phyloP scores from a whole-genome alignment of 2,888 invertebrate species.

The Allophyes oxyacanthae region DNA sequence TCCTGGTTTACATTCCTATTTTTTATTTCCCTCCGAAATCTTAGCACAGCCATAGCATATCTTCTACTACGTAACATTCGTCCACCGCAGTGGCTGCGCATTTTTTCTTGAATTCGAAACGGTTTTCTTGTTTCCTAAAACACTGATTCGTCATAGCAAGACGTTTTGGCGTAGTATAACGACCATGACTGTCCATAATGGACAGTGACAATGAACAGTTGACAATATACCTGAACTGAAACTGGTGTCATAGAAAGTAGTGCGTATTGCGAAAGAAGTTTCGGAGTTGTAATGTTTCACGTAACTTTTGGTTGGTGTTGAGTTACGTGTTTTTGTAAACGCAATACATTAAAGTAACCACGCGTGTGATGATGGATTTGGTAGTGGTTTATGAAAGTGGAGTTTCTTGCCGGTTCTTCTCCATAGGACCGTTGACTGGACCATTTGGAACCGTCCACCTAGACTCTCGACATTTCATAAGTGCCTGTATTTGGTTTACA shows the following conservation, averaged over 20 bases:
- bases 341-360: too few relatives aligned
- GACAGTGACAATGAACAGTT: conserved; percentile 43
- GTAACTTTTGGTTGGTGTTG: background rate
- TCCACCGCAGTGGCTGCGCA: conserved; percentile 37
- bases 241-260: conserved; percentile 28
- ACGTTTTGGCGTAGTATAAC: conserved; percentile 45
- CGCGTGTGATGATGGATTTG: too few relatives aligned
- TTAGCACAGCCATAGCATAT: background rate
- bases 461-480: too few relatives aligned
- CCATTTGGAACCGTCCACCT: too few relatives aligned
- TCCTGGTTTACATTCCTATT: too few relatives aligned
- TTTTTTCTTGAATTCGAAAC: conserved; percentile 47
- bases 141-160: conserved; percentile 47
- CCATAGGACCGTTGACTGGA: too few relatives aligned
- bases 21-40: background rate
- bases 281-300: background rate
- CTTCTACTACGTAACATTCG: background rate
- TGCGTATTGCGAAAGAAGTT: conserved; percentile 16
- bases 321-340: too few relatives aligned
- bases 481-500: too few relatives aligned
- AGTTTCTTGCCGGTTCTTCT: too few relatives aligned
- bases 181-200: conserved; percentile 50
- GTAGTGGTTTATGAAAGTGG: too few relatives aligned
- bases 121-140: conserved; percentile 57
- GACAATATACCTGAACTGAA: conserved; percentile 37